These are phyloP conservation scores for Dioctria linearis DNA, from an alignment of 2,888 invertebrate genomes.

Conservation along the genomic window DNA sequence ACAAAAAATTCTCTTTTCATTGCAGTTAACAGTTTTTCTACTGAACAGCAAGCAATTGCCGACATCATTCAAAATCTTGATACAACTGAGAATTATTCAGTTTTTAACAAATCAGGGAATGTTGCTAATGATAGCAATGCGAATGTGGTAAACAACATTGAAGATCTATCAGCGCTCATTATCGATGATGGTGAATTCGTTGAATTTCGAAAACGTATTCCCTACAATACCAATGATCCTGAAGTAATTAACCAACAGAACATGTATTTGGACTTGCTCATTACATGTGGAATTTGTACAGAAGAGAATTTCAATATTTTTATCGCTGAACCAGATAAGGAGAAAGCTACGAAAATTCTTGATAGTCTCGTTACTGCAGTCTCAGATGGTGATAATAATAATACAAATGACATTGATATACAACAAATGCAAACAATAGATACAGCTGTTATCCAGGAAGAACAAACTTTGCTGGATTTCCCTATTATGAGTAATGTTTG, in stretches of 20 bases:
- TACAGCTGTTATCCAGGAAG: slow-evolving; percentile 61
- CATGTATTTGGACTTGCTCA: slow-evolving; percentile 67
- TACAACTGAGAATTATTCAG: not conserved
- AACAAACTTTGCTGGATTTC: slow-evolving; percentile 62
- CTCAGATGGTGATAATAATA: slow-evolving; percentile 53
- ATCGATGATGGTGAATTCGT: slow-evolving; percentile 60
- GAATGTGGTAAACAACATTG: not conserved
- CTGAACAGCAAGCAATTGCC: slow-evolving; percentile 18
- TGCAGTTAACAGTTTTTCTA: slow-evolving; percentile 12
- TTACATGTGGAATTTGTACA: slow-evolving; percentile 68
- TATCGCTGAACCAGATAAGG: slow-evolving; percentile 68
- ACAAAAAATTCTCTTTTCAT: not conserved
- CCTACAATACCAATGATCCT: slow-evolving; percentile 67
- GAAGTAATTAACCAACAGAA: slow-evolving; percentile 66
- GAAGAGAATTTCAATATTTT: slow-evolving; percentile 69
- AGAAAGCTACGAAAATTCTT: slow-evolving; percentile 64
- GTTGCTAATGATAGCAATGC: not conserved
- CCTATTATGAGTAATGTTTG: slow-evolving; percentile 63
- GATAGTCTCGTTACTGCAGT: slow-evolving; percentile 65
- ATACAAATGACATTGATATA: not conserved
- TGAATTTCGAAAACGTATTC: slow-evolving; percentile 65
- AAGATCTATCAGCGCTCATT: not conserved
- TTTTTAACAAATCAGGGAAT: not conserved
- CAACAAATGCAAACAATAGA: slow-evolving; percentile 60
- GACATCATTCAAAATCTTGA: slow-evolving; percentile 35